phyloP scores from a whole-genome alignment of 2,113 vertebrate genomes.

The Galemys pyrenaicus region DNA sequence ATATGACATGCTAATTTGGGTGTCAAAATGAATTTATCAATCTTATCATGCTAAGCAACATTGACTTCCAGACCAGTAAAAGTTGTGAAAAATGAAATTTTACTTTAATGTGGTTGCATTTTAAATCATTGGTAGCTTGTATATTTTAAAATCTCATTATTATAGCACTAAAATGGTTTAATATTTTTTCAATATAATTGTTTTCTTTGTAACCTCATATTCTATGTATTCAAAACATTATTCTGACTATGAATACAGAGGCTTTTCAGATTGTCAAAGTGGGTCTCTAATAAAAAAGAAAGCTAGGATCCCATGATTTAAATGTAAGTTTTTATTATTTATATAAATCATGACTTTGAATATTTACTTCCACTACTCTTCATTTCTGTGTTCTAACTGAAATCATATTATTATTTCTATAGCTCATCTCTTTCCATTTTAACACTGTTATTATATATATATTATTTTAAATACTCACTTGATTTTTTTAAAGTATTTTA shows the following conservation, averaged over 20 bases:
- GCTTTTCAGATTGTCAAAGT: neutral
- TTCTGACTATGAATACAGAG: neutral
- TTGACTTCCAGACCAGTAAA: neutral
- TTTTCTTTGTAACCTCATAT: slow-evolving; percentile 21
- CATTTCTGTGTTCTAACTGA: slow-evolving; percentile 1
- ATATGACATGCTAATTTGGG: neutral
- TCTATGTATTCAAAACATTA: neutral
- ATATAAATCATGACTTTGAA: neutral
- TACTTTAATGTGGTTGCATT: neutral
- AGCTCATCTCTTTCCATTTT: neutral
- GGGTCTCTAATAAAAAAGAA: neutral
- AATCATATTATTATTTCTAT: neutral
- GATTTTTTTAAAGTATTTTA: too few species aligned
- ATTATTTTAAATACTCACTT: too few species aligned
- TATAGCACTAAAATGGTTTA: neutral
- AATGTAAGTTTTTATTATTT: neutral
- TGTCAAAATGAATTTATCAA: neutral
- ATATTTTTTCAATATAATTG: neutral
- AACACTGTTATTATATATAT: too few species aligned
- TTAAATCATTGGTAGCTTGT: neutral
- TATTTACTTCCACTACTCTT: neutral
- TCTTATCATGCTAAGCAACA: neutral
- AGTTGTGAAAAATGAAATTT: slow-evolving; percentile 7
- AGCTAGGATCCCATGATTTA: neutral
- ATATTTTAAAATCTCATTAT: neutral